Base-by-base conservation (phyloP, 2,113 vertebrate species). In the Corythoichthys intestinalis region DNA sequence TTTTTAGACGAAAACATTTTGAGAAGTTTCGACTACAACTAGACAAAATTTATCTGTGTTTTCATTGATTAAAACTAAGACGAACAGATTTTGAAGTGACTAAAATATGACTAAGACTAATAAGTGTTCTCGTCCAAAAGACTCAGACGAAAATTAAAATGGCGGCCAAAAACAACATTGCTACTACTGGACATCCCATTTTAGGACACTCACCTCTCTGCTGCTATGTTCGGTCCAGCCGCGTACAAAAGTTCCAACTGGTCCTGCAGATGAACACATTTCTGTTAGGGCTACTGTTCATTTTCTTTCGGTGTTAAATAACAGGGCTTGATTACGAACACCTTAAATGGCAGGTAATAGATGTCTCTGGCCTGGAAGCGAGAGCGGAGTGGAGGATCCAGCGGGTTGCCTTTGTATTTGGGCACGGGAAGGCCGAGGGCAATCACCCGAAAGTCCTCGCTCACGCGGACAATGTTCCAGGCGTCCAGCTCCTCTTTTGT, bases 351-450 rank as follows among this genome's bases (percentile, higher is more conserved):
- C 2, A 98, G 87, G 85, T 96, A 94, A 89, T 95, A 94, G 88
- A 99, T 77, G 77, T 99, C 96, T 90, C 97, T 93, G 69, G 97
- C 97, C 87, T 98, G 97, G 88, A 99, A 99, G 44, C 97, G 93
- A 28, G 97, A 99, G 12, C 97, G 95, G 20, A 99, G 94, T 0
- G 97, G 97, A 0, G 97, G 97, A 68, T 99, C 97, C 83, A 99
- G 80, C 2, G 96, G 94, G 79, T 98, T 98, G 53, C 97, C 97
- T 72, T 93, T 90, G 71, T 98, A 99, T 64, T 92, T 94, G 34
- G 97, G 97, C 50, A 99, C 96, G 4, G 97, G 97, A 56, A 99
- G 91, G 4, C 97, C 97, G 50, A 99, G 83, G 2, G 97, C 97
- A 46, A 99, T 98, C 77, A 99, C 97, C 75, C 97, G 92, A 76